Base-by-base conservation (phyloP, 2,797 vertebrate genomes). In the Lithobates sylvaticus region DNA sequence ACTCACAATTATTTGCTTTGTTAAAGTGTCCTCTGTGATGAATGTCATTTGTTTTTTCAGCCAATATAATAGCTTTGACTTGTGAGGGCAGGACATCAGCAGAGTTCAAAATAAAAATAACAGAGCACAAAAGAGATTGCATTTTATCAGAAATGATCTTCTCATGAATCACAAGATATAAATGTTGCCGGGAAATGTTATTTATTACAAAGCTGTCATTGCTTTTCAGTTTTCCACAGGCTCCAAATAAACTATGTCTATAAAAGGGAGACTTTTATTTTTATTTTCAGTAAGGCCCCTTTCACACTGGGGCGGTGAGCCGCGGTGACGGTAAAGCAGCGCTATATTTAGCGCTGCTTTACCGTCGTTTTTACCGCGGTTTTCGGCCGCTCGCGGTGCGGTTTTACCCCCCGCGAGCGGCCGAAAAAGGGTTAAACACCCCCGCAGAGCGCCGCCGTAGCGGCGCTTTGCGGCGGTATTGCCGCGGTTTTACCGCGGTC, bases 201-300 rank as follows among this genome's bases (percentile, higher is more conserved):
- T 80, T 68, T 77, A 50, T 50, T 83, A 47, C 34, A 86, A 86
- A 76, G 34, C 85, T 71, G 69, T 82, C 16, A 86, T 61, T 27
- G 10, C 23, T 23, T 12, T 27, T 74, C 39, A 10, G 34, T 72
- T 58, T 58, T 10, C 70, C 3, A 36, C 81, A 47, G 39, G 42
- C 64, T 23, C 18, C 21, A 61, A 61, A 23, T 61, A 23, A 23
- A 61, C 8, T 7, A 21, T 2, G 21, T 61, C 54, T 61, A 23
- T 23, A 61, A 9, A 8, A 61, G 21, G 21, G 3, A 61, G 21
- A 61, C 54, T 32, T 32, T 29, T 18, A 54, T 58, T 58, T 23
- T 61, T 61, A 61, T 61, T 61, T 61, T 61, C 54, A 61, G 54
- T 54, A 54, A 54, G n/a, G n/a, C n/a, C n/a, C n/a, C n/a, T n/a